A percentile compares a stretch with the other conserved stretches of the same genome.
Conservation (phyloP, 2,888 invertebrate genomes). For the Calliopum simillimum region DNA sequence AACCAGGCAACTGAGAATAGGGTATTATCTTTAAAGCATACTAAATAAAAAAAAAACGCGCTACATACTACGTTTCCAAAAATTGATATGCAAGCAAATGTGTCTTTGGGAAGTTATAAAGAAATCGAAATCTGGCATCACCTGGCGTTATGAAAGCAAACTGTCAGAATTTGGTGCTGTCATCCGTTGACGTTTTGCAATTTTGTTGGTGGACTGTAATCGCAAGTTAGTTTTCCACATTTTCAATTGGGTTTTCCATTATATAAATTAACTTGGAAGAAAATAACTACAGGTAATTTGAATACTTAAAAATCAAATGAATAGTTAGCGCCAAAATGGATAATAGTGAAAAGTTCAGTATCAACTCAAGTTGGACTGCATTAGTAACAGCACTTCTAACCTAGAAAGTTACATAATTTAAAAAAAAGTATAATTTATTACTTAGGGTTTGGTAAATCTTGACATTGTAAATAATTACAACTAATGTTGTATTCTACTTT, state of each 20-base stretch:
- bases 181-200: slow-evolving; percentile 40
- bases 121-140: slow-evolving; percentile 15
- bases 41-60: too few relatives aligned
- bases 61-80: too few relatives aligned
- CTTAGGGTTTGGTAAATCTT: too few relatives aligned
- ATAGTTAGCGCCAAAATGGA: slow-evolving; percentile 7
- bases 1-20: too few relatives aligned
- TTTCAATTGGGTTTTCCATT: slow-evolving; percentile 32
- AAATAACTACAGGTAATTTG: neutral
- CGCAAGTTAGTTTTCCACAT: slow-evolving; percentile 31
- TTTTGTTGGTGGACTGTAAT: slow-evolving; percentile 36
- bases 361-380: slow-evolving; percentile 9
- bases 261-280: neutral
- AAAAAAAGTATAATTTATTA: slow-evolving; percentile 40
- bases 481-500: slow-evolving; percentile 28
- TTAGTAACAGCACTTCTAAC: slow-evolving; percentile 51
- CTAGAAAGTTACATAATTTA: slow-evolving; percentile 66
- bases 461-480: neutral
- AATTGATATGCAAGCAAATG: too few relatives aligned
- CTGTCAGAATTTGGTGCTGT: slow-evolving; percentile 31
- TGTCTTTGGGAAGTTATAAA: too few relatives aligned
- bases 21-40: too few relatives aligned
- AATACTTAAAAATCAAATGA: slow-evolving; percentile 21
- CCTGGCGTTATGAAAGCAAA: slow-evolving; percentile 17
- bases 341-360: neutral